phyloP scores from a whole-genome alignment of 2,113 vertebrate species.

The Alligator mississippiensis region DNA sequence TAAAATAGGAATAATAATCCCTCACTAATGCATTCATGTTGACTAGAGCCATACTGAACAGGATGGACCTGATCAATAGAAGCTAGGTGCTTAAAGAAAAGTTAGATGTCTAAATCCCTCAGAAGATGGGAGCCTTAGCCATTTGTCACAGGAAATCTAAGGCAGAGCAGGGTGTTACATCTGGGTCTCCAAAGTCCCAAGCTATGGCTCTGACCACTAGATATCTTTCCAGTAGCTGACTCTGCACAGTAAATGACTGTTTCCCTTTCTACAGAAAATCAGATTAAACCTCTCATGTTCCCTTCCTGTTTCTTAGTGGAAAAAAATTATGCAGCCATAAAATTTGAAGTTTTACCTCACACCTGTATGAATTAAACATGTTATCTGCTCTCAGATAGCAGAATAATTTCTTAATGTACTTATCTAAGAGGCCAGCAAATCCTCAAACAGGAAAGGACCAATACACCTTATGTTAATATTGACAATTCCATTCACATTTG shows the following conservation, averaged over 20 bases:
- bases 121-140: neutral
- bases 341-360: neutral
- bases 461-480: neutral
- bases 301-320: neutral
- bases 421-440: neutral
- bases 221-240: neutral
- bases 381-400: neutral
- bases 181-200: neutral
- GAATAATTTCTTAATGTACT: neutral
- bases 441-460: neutral
- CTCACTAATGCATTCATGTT: neutral
- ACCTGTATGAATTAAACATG: neutral
- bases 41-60: neutral
- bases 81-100: neutral
- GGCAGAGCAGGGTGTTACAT: neutral
- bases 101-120: neutral
- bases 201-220: neutral
- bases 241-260: neutral
- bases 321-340: neutral
- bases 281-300: neutral
- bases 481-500: neutral
- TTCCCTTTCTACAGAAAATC: neutral
- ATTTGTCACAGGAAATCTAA: neutral
- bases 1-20: neutral
- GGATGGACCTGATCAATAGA: neutral